A percentile compares a stretch with the other conserved stretches of the same genome.
These are phyloP conservation scores for Amblyopsis rosae DNA, from an alignment of 2,113 vertebrate genomes.

Conservation along the genomic window DNA sequence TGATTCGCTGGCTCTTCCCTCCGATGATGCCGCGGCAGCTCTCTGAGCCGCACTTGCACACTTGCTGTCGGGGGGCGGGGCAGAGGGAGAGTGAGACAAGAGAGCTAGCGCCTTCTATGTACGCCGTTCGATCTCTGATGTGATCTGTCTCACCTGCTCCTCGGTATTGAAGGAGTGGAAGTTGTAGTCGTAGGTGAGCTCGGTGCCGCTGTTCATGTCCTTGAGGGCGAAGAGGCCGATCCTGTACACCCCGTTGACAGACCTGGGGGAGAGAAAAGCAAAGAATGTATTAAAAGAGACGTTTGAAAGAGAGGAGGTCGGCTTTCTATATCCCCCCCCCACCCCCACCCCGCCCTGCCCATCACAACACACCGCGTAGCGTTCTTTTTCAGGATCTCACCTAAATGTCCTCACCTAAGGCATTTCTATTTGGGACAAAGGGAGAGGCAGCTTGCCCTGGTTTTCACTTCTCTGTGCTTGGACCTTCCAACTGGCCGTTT, in stretches of 20 bases:
- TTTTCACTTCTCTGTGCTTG: conserved; percentile 9
- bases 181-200: conserved; percentile 98
- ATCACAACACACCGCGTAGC: too few relatives aligned
- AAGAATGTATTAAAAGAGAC: background rate
- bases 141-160: conserved; percentile 84
- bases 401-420: conserved; percentile 7
- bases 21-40: conserved; percentile 97
- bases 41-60: conserved; percentile 93
- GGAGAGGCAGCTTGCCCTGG: conserved; percentile 3
- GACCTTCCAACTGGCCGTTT: conserved; percentile 10
- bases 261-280: conserved; percentile 73
- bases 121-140: background rate
- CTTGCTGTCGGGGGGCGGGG: conserved; percentile 80
- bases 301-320: background rate
- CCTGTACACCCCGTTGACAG: conserved; percentile 95
- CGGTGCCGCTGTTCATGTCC: conserved; percentile 90
- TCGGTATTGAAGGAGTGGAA: conserved; percentile 98
- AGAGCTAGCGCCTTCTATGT: background rate
- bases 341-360: too few relatives aligned
- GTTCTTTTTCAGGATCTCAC: conserved; percentile 2
- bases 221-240: conserved; percentile 95
- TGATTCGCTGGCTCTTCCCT: conserved; percentile 94
- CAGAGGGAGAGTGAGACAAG: background rate
- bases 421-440: conserved; percentile 23
- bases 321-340: background rate